phyloP scores from a whole-genome alignment of 2,888 invertebrate species.

The Ophraella communa region DNA sequence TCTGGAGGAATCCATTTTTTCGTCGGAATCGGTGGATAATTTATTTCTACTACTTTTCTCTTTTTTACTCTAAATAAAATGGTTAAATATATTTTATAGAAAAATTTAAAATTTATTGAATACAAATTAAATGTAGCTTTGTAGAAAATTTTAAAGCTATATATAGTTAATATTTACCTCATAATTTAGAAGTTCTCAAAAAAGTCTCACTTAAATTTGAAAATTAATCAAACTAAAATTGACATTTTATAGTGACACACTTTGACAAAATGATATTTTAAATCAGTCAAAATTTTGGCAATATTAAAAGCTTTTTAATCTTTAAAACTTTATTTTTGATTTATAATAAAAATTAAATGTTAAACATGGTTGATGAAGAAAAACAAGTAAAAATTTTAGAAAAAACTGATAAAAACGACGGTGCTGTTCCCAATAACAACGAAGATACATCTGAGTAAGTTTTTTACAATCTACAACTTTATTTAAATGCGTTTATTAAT shows the following conservation, averaged over 20 bases:
- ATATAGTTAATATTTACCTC: constrained; percentile 8
- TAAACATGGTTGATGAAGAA: neutral
- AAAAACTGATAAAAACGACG: neutral
- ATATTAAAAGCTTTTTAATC: neutral
- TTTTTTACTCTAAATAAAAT: constrained; percentile 20
- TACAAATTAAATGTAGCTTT: too few species aligned
- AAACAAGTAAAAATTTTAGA: neutral
- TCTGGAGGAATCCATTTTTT: constrained; percentile 57
- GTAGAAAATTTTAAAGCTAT: neutral
- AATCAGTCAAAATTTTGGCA: neutral
- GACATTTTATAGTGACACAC: neutral
- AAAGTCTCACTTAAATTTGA: constrained; percentile 29
- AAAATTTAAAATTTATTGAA: too few species aligned
- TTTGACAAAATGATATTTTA: neutral
- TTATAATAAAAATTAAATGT: constrained; percentile 1
- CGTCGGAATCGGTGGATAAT: constrained; percentile 54
- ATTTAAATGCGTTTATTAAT: too few species aligned
- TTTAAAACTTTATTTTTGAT: neutral
- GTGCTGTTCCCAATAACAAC: neutral
- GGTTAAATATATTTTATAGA: neutral
- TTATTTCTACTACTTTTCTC: constrained; percentile 42
- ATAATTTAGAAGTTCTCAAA: constrained; percentile 16
- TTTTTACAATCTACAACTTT: too few species aligned
- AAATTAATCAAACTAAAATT: neutral
- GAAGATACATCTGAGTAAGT: neutral